These are phyloP conservation scores for Bergia sp. DNA, from an alignment of 92 coral and sea anemone species.

Conservation along the genomic window DNA sequence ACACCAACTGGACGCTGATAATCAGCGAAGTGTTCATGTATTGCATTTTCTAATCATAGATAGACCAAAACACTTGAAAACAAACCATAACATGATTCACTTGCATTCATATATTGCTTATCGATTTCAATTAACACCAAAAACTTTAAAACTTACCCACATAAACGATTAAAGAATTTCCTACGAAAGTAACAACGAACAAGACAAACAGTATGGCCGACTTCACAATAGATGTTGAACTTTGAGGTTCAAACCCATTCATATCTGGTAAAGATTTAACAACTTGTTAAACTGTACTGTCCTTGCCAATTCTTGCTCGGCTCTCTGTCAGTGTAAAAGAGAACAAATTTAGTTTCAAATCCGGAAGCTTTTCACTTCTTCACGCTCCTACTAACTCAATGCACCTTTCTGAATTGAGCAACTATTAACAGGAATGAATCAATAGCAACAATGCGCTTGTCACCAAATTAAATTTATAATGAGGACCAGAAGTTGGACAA, in stretches of 20 bases:
- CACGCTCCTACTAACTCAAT: not conserved
- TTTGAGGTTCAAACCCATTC: not conserved
- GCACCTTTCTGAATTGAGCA: not conserved
- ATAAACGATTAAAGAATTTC: slow-evolving; percentile 4
- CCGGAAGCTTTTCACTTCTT: not conserved
- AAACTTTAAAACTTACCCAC: not conserved
- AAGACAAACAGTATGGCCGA: not conserved
- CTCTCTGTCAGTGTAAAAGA: not conserved
- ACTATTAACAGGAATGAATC: not conserved
- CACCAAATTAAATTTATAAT: not conserved
- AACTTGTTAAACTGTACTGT: too few relatives aligned
- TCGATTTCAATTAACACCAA: too few relatives aligned
- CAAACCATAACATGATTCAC: not conserved
- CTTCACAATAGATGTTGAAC: not conserved
- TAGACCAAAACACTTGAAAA: too few relatives aligned
- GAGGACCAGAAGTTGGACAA: not conserved
- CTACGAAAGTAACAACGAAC: not conserved
- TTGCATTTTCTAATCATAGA: too few relatives aligned
- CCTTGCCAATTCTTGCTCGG: not conserved
- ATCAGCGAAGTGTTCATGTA: too few relatives aligned
- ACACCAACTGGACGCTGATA: too few relatives aligned
- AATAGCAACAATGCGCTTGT: not conserved
- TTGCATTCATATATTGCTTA: not conserved
- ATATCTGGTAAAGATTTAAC: not conserved
- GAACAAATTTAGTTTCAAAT: too few relatives aligned